phyloP scores from a whole-genome alignment of 2,113 vertebrate genomes.

The Stegastes partitus region DNA sequence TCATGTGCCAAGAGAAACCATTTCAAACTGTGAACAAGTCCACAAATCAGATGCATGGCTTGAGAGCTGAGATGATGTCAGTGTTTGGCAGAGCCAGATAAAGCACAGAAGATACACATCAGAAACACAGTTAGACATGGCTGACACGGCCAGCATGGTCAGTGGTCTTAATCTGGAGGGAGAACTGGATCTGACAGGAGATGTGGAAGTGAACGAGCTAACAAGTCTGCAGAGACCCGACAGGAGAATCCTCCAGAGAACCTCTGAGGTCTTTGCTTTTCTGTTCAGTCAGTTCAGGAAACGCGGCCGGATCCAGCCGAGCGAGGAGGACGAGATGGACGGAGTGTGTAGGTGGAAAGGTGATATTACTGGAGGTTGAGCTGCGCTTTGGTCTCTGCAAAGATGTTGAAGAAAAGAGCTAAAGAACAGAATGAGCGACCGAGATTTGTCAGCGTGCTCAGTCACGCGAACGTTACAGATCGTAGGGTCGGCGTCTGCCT shows the following conservation, averaged over 20 bases:
- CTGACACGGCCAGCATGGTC: conserved; percentile 33
- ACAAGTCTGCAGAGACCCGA: conserved; percentile 64
- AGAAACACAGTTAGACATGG: conserved; percentile 49
- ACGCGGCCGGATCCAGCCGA: conserved; percentile 30
- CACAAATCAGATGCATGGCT: background rate
- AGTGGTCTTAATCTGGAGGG: conserved; percentile 48
- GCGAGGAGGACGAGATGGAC: background rate
- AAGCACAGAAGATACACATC: conserved; percentile 24
- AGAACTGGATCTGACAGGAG: conserved; percentile 51
- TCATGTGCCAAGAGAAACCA: too few species aligned
- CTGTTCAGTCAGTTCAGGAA: conserved; percentile 26
- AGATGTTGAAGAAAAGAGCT: background rate
- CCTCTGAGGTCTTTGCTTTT: conserved; percentile 27
- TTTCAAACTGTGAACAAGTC: background rate
- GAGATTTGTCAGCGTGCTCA: conserved; percentile 9
- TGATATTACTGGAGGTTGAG: conserved; percentile 4
- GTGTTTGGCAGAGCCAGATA: conserved; percentile 24
- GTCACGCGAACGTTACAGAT: background rate
- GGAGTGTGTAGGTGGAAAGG: conserved; percentile 1
- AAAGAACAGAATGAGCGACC: background rate
- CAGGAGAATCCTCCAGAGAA: conserved; percentile 35
- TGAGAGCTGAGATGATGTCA: background rate
- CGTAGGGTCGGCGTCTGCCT: background rate
- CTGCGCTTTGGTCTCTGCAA: conserved; percentile 1
- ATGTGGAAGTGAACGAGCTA: conserved; percentile 50